A percentile compares a stretch with the other conserved stretches of the same genome.
Conservation (phyloP, 2,888 invertebrate species). For the Erpobdella octoculata region DNA sequence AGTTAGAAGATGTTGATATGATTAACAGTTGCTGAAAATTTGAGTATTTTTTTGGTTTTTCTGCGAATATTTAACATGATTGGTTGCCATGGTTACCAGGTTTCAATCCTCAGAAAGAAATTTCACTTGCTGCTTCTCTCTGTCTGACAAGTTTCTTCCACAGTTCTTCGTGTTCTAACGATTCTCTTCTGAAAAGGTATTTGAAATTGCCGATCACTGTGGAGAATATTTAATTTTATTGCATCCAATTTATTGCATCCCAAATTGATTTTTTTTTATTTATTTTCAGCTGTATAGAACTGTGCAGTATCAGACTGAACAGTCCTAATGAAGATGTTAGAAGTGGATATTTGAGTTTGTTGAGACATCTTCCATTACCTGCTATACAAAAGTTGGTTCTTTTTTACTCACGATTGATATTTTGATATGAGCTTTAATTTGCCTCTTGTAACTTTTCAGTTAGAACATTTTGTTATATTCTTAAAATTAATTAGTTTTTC, state of each 20-base stretch:
- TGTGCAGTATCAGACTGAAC: constrained; percentile 48
- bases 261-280: too few species aligned
- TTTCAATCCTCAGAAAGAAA: constrained; percentile 42
- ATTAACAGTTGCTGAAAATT: too few species aligned
- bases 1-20: too few species aligned
- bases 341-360: constrained; percentile 43
- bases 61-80: too few species aligned
- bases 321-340: constrained; percentile 42
- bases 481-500: too few species aligned
- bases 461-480: too few species aligned
- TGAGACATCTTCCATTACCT: constrained; percentile 45
- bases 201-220: not conserved
- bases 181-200: not conserved
- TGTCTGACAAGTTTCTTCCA: constrained; percentile 38
- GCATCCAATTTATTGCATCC: too few species aligned
- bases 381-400: not conserved
- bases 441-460: too few species aligned
- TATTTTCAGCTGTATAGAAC: constrained; percentile 49
- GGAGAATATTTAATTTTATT: constrained; percentile 32
- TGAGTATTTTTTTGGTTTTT: too few species aligned
- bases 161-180: constrained; percentile 7
- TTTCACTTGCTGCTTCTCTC: constrained; percentile 40
- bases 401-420: too few species aligned
- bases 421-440: too few species aligned
- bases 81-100: too few species aligned